Base-by-base conservation (phyloP, 2,888 invertebrate genomes). In the Drosophila kambysellisi region DNA sequence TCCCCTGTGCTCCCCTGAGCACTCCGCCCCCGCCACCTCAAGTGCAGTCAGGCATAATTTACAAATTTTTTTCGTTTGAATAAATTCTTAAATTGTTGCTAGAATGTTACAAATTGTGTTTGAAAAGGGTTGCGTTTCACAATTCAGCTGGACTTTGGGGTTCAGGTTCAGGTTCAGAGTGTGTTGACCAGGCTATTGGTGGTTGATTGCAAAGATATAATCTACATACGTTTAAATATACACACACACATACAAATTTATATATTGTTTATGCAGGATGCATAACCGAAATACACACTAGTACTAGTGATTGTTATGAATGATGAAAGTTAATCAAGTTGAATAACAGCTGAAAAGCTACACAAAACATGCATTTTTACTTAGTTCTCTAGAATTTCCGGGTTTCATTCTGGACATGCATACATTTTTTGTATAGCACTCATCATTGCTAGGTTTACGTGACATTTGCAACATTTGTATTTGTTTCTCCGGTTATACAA, bases 51-150 rank as follows among this genome's bases (percentile, higher is more conserved):
- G 50, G 64, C 74, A 74, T 74, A 63, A 70, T 66, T 58, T 51
- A 11, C 17, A 35, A 32, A 57, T 52, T 57, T n/a, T 46, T 64
- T 57, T 66, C 70, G 37, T 74, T 70, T 75, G 66, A 67, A 43
- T 50, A 74, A 73, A 54, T 68, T 39, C 58, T 69, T 69, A 64
- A 58, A 61, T 62, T 72, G 58, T 65, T 70, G 52, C 62, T 5
- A 32, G 30, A 60, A 60, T 56, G 33, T 57, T 41, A 63, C 67
- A 51, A 62, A 66, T 75, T 69, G 54, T 58, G 52, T 48, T 64
- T 33, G 9, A 25, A 59, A 78, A 74, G 78, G 78, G 79, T 78
- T 78, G 74, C 50, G 64, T 11, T 64, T 15, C 6, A 56, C 15
- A 3, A 9, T 48, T 15, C 7, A 25, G 25, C 56, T 41, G 41